Percentiles rank a stretch among this genome's conserved stretches.
Evolutionary conservation across 2,888 invertebrate genomes (phyloP).

Genomic region (Agrotis puta): DNA sequence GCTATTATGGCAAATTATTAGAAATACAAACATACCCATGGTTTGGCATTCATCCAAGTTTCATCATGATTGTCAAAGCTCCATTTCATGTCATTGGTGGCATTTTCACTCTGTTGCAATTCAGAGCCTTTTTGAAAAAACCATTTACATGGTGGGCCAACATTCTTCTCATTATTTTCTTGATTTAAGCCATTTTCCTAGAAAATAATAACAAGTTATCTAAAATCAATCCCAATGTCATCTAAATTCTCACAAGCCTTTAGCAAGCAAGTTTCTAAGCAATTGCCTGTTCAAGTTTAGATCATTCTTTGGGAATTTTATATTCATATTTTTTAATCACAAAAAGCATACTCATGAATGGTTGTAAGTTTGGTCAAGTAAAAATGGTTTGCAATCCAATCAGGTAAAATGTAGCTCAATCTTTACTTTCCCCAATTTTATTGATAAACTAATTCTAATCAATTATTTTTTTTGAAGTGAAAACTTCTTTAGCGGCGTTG

Average conservation of each 20-base stretch:
- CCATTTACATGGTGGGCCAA: slow-evolving; percentile 72
- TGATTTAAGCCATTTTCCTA: slow-evolving; percentile 40
- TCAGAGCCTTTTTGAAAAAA: slow-evolving; percentile 77
- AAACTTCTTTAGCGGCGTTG: no score
- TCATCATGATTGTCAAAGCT: slow-evolving; percentile 83
- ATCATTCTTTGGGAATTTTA: no score
- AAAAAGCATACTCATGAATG: no score
- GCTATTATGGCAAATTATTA: not conserved
- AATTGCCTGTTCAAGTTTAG: no score
- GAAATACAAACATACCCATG: slow-evolving; percentile 82
- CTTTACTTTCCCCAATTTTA: not conserved
- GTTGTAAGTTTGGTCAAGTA: no score
- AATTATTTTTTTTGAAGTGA: no score
- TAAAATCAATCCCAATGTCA: no score
- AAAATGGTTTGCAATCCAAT: not conserved
- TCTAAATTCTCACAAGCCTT: no score
- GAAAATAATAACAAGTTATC: not conserved
- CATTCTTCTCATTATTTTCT: slow-evolving; percentile 75
- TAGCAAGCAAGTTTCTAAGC: no score
- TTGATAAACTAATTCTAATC: not conserved
- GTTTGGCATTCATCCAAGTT: slow-evolving; percentile 88
- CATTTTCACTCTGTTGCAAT: slow-evolving; percentile 69
- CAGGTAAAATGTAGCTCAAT: not conserved
- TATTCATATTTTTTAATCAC: no score
- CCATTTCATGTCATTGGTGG: slow-evolving; percentile 83